phyloP scores from a whole-genome alignment of 2,888 invertebrate genomes.

The Phrixothrix hirtus region DNA sequence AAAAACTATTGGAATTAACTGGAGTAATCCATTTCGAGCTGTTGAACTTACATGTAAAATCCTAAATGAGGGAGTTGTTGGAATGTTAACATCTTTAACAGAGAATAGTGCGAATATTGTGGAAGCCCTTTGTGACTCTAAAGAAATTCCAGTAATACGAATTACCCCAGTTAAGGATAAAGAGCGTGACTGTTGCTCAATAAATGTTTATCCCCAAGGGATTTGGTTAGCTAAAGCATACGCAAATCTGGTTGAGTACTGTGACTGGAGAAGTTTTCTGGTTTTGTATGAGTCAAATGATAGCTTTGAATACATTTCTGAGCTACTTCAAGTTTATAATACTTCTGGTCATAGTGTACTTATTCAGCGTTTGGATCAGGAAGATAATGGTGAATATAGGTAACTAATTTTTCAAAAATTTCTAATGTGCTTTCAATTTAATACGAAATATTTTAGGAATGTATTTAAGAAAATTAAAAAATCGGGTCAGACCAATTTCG shows the following conservation, averaged over 20 bases:
- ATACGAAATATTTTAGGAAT: constrained; percentile 5
- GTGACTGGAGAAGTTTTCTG: constrained; percentile 85
- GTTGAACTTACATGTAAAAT: constrained; percentile 14
- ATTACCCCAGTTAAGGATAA: constrained; percentile 59
- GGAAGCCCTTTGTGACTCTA: constrained; percentile 67
- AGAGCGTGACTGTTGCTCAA: constrained; percentile 27
- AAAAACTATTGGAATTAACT: constrained; percentile 9
- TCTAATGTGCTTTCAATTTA: background rate
- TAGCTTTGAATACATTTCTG: constrained; percentile 60
- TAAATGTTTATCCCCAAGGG: constrained; percentile 18
- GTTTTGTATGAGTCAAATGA: constrained; percentile 75
- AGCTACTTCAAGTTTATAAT: constrained; percentile 58
- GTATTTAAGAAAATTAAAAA: constrained; percentile 32
- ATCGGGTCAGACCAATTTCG: constrained; percentile 57
- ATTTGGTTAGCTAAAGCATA: constrained; percentile 59
- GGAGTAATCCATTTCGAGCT: constrained; percentile 15
- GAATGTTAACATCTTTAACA: constrained; percentile 65
- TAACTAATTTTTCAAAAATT: background rate
- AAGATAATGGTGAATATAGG: background rate
- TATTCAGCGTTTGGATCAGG: constrained; percentile 53
- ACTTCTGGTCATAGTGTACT: constrained; percentile 52
- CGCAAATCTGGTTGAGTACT: constrained; percentile 70
- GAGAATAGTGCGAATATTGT: constrained; percentile 62
- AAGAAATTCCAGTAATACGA: constrained; percentile 70
- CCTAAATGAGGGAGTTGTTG: constrained; percentile 56